These are phyloP conservation scores for Pocillopora meandrina DNA, from an alignment of 92 coral and sea anemone genomes.

Conservation along the genomic window DNA sequence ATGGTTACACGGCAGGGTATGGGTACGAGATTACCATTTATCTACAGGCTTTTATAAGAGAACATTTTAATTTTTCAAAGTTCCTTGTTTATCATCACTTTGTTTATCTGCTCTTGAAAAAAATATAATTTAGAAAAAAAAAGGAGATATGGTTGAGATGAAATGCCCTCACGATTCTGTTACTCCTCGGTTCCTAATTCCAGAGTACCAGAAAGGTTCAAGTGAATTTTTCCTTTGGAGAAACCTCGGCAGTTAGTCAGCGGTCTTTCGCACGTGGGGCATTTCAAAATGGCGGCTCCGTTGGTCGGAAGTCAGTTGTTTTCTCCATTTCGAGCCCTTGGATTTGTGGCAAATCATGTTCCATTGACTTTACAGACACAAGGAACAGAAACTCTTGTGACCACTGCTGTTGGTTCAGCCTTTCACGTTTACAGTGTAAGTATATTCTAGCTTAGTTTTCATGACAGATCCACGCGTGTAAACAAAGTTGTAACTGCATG, in stretches of 20 bases:
- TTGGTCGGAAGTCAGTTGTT: constrained; percentile 86
- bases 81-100: no score
- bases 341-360: constrained; percentile 88
- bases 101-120: no score
- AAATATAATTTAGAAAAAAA: no score
- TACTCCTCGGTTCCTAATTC: no score
- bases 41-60: no score
- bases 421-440: constrained; percentile 95
- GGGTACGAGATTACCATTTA: no score
- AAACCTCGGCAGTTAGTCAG: constrained; percentile 5
- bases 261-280: constrained; percentile 35
- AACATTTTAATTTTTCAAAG: no score
- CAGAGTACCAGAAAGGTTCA: no score
- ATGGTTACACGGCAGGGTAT: no score
- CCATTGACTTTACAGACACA: constrained; percentile 90
- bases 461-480: background rate
- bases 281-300: constrained; percentile 81
- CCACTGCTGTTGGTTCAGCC: constrained; percentile 92
- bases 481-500: no score
- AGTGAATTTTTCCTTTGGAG: background rate
- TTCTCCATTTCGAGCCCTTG: constrained; percentile 93
- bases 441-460: background rate
- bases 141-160: no score
- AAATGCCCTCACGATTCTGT: no score
- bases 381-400: constrained; percentile 82